Conservation (phyloP, 2,113 vertebrate genomes). For the Phoenicopterus ruber region DNA sequence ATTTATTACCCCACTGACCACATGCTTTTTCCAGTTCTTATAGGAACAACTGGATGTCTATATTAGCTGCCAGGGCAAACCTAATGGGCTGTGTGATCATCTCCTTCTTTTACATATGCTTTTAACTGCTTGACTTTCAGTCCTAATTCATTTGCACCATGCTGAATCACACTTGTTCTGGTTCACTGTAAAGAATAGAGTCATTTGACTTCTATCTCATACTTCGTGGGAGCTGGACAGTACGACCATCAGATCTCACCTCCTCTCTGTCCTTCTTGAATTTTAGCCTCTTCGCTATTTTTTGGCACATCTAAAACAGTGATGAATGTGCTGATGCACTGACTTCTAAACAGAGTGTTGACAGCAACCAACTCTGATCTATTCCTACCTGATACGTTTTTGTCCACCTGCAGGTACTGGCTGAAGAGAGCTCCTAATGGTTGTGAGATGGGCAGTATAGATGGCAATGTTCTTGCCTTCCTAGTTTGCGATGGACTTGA, state of each 20-base stretch:
- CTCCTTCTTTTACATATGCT: neutral
- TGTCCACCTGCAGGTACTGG: neutral
- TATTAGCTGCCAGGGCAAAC: neutral
- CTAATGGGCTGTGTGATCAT: neutral
- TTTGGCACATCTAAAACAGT: neutral
- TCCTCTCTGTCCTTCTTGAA: neutral
- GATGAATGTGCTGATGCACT: fast-evolving
- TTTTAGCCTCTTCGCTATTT: neutral
- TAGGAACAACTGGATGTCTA: neutral
- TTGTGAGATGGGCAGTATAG: neutral
- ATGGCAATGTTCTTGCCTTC: neutral
- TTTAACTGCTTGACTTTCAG: neutral
- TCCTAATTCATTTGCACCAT: neutral
- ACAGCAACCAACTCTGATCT: neutral
- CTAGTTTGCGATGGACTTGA: neutral
- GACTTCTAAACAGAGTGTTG: neutral
- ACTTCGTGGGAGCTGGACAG: neutral
- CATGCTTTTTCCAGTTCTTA: neutral
- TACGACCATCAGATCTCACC: neutral
- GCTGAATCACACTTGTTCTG: neutral
- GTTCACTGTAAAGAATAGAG: neutral
- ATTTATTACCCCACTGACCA: neutral
- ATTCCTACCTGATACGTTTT: fast-evolving
- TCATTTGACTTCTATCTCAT: neutral
- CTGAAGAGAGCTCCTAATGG: neutral